Percentiles rank a stretch among this genome's conserved stretches.
Conservation (phyloP, 2,888 invertebrate genomes). For the Tinea pellionella region DNA sequence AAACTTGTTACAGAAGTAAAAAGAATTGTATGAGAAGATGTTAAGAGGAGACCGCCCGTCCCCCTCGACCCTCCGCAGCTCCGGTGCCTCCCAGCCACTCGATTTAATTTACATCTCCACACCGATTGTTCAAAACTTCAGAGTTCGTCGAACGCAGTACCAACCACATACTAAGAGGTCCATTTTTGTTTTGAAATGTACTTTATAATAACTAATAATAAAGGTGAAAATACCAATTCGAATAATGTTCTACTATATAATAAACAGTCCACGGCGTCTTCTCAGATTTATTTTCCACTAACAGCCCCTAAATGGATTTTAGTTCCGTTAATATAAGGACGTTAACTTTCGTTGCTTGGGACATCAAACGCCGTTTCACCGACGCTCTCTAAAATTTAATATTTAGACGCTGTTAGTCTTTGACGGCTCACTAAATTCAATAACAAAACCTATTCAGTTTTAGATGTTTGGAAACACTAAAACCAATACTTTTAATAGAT, state of each 20-base stretch:
- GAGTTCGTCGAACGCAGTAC: slow-evolving; percentile 52
- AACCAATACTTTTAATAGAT: no score
- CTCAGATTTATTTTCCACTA: slow-evolving; percentile 58
- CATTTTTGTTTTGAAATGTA: not conserved
- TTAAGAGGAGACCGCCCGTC: slow-evolving; percentile 25
- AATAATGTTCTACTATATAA: not conserved
- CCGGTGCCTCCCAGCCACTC: slow-evolving; percentile 32
- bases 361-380: slow-evolving; percentile 14
- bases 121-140: slow-evolving; percentile 51
- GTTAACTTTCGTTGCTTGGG: slow-evolving; percentile 27
- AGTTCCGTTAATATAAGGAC: slow-evolving; percentile 41
- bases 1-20: slow-evolving; percentile 63
- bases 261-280: slow-evolving; percentile 20
- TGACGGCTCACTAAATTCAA: slow-evolving; percentile 7
- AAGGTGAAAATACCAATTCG: not conserved
- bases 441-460: slow-evolving; percentile 3
- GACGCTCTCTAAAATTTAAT: slow-evolving; percentile 5
- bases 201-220: not conserved
- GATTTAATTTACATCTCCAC: slow-evolving; percentile 64
- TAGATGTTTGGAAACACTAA: not conserved
- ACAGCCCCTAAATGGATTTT: slow-evolving; percentile 51
- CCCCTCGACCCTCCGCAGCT: slow-evolving; percentile 16
- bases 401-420: slow-evolving; percentile 4
- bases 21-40: slow-evolving; percentile 45
- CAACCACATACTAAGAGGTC: slow-evolving; percentile 15